These are phyloP conservation scores for Erynnis tages DNA, from an alignment of 2,888 invertebrate genomes.

Conservation along the genomic window DNA sequence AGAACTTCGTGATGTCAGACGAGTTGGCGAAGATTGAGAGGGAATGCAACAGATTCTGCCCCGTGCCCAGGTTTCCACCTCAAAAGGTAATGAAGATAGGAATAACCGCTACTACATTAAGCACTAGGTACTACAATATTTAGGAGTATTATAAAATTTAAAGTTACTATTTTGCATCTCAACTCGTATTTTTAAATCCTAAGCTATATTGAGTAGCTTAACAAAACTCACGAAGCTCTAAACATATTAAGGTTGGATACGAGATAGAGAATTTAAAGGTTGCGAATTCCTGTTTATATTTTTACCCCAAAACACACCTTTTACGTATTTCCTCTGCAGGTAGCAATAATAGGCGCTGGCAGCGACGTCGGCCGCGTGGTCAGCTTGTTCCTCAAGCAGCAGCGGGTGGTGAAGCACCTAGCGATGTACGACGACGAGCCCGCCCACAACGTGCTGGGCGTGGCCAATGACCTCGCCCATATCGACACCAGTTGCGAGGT, in stretches of 20 bases:
- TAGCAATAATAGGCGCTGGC: constrained; percentile 65
- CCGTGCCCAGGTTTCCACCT: constrained; percentile 51
- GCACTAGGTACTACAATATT: too few species aligned
- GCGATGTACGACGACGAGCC: constrained; percentile 62
- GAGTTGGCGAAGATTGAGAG: constrained; percentile 52
- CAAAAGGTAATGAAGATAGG: constrained; percentile 66
- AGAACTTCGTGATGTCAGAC: constrained; percentile 59
- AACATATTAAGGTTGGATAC: too few species aligned
- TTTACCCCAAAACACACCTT: too few species aligned
- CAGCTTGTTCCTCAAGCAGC: constrained; percentile 63
- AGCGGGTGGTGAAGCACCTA: constrained; percentile 53
- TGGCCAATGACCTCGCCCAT: constrained; percentile 65
- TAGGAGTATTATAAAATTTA: too few species aligned
- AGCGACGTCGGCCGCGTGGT: constrained; percentile 64
- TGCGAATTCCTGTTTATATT: too few species aligned
- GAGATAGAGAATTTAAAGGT: too few species aligned
- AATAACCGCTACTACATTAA: too few species aligned
- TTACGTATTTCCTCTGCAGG: constrained; percentile 41
- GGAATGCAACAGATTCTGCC: constrained; percentile 56
- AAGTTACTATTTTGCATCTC: too few species aligned
- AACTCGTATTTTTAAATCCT: too few species aligned
- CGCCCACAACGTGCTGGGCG: constrained; percentile 53
- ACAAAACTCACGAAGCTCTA: too few species aligned
- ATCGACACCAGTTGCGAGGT: constrained; percentile 66
- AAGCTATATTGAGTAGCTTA: too few species aligned